A percentile compares a stretch with the other conserved stretches of the same genome.
Conservation (phyloP, 2,888 invertebrate genomes). For the Cactoblastis cactorum region DNA sequence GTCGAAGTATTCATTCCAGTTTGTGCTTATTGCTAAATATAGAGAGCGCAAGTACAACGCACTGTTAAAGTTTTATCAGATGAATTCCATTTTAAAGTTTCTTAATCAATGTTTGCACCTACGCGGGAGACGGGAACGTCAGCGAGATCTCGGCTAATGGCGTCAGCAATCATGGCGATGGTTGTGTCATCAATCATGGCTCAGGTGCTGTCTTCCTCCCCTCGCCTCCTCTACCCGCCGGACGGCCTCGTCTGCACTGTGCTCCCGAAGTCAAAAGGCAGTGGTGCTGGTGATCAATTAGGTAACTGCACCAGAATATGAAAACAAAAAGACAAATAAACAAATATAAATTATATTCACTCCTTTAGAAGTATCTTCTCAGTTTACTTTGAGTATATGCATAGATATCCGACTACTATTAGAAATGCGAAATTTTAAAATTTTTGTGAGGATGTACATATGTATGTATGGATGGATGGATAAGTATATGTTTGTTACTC, state of each 20-base stretch:
- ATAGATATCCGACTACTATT: too few species aligned
- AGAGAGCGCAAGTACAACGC: too few species aligned
- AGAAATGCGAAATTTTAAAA: too few species aligned
- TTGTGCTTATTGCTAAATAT: not conserved
- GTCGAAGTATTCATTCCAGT: too few species aligned
- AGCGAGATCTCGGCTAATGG: constrained; percentile 38
- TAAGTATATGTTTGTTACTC: too few species aligned
- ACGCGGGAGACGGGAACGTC: constrained; percentile 15
- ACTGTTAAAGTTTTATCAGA: not conserved
- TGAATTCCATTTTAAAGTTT: constrained; percentile 16
- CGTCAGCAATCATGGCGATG: constrained; percentile 59
- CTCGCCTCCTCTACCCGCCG: constrained; percentile 26
- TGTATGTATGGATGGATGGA: too few species aligned
- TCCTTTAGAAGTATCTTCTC: too few species aligned
- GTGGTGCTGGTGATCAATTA: constrained; percentile 1
- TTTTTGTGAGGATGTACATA: too few species aligned
- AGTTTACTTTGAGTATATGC: too few species aligned
- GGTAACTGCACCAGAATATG: not conserved
- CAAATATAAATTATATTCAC: too few species aligned
- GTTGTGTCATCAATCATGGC: constrained; percentile 73
- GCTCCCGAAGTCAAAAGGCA: constrained; percentile 31
- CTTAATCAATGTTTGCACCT: constrained; percentile 22
- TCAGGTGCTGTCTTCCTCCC: constrained; percentile 55
- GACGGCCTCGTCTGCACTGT: constrained; percentile 36
- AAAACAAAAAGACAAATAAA: too few species aligned